phyloP scores from a whole-genome alignment of 2,888 invertebrate genomes.

The Dryobota labecula region DNA sequence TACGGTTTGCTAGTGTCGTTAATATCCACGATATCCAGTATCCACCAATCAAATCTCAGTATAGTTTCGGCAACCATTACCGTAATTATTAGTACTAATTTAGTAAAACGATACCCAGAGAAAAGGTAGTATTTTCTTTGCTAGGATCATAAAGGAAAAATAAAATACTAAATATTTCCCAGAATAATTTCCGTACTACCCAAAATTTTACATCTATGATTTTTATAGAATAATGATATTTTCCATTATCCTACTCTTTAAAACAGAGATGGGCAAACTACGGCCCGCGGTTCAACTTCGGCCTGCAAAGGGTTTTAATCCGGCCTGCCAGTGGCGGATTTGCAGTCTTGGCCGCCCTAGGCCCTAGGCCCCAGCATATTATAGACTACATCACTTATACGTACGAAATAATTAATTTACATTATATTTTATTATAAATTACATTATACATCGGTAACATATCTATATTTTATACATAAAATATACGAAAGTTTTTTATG shows the following conservation, averaged over 20 bases:
- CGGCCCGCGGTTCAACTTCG: too few relatives aligned
- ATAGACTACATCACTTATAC: too few relatives aligned
- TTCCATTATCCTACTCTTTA: neutral
- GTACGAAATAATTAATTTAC: too few relatives aligned
- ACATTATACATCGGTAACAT: too few relatives aligned
- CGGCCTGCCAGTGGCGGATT: too few relatives aligned
- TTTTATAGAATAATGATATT: conserved; percentile 4
- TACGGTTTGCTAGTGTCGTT: neutral
- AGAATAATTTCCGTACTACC: neutral
- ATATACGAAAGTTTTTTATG: too few relatives aligned
- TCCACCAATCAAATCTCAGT: neutral
- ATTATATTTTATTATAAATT: too few relatives aligned
- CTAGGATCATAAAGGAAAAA: neutral
- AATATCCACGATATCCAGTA: neutral
- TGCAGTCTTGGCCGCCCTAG: too few relatives aligned
- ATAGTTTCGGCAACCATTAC: neutral
- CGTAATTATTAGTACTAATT: neutral
- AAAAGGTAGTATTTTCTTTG: neutral
- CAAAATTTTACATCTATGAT: neutral
- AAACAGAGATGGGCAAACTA: too few relatives aligned
- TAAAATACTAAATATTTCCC: neutral
- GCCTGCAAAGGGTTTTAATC: too few relatives aligned
- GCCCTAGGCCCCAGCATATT: too few relatives aligned
- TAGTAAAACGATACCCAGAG: neutral
- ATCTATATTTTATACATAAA: too few relatives aligned